Evolutionary conservation across 2,113 vertebrate genomes (phyloP).

Genomic region (Mesitornis unicolor): DNA sequence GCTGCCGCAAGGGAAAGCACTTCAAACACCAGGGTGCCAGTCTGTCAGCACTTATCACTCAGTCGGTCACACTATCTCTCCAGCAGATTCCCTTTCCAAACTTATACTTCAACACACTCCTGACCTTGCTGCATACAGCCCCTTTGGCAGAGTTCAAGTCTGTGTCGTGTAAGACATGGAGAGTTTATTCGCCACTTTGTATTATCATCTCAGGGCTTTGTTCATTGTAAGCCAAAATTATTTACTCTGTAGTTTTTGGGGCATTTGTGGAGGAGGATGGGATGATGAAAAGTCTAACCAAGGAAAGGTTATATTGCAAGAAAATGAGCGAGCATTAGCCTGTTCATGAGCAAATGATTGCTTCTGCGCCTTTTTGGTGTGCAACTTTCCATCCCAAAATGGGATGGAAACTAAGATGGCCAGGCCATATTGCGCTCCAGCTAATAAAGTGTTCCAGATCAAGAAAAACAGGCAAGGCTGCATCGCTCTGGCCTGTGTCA

Average conservation of each 20-base stretch:
- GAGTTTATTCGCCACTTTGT: not conserved
- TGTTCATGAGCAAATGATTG: not conserved
- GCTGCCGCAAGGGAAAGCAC: not conserved
- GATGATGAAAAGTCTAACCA: not conserved
- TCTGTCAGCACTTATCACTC: constrained; percentile 63
- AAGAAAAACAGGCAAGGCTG: constrained; percentile 38
- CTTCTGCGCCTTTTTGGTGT: not conserved
- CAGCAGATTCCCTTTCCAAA: constrained; percentile 43
- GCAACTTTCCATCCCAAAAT: constrained; percentile 18
- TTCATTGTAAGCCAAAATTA: not conserved
- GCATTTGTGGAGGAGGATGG: not conserved
- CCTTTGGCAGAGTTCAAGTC: constrained; percentile 21
- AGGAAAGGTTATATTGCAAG: not conserved
- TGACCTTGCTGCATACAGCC: not conserved
- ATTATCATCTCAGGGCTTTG: not conserved
- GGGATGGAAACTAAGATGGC: not conserved
- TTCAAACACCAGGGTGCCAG: constrained; percentile 48
- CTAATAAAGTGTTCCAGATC: constrained; percentile 13
- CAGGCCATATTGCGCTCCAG: not conserved
- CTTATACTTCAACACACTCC: constrained; percentile 24
- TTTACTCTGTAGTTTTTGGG: not conserved
- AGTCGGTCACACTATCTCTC: constrained; percentile 5
- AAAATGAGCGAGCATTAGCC: not conserved
- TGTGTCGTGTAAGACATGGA: not conserved
- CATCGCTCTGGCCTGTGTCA: not conserved